Base-by-base conservation (phyloP, 2,797 vertebrate species). In the Discoglossus pictus region DNA sequence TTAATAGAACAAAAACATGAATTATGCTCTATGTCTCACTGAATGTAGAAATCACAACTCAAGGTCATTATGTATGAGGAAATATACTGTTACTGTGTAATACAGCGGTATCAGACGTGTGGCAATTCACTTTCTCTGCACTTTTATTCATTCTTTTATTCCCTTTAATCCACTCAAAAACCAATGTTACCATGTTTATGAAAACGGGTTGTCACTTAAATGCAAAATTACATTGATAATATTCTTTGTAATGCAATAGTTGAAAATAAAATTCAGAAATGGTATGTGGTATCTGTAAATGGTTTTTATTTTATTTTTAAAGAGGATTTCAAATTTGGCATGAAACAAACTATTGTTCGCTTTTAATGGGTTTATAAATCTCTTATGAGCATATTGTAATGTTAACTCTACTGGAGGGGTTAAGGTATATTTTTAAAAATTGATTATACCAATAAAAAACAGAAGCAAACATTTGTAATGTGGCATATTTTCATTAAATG, bases 181-280 rank as follows among this genome's bases (percentile, higher is more conserved):
- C 39, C 76, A 67, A 81, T 79, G 53, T 74, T 64, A 82, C 78
- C 74, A 77, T 78, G 71, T 79, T 82, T 82, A 69, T 74, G 75
- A 82, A 93, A 91, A 90, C 91, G 87, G 91, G 86, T 89, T 92
- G 85, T 91, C 90, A 91, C 89, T 94, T 87, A 92, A 93, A 87
- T 91, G 85, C 88, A 92, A 88, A 87, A 88, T 82, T 88, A 79
- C 67, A 72, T 76, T 93, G 75, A 75, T 84, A 82, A 88, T n/a
- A 93, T 88, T 92, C 90, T 94, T 94, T 95, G 92, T 97, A 93
- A 93, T 92, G 71, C 88, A 91, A 79, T 92, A 92, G 90, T 89
- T 94, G 91, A 90, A 94, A 97, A 95, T 97, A 96, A 98, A 97
- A 88, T 58, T 64, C 36, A 51, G 23, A 47, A 59, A 17, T 61